Conservation (phyloP, 2,888 invertebrate species). For the Hirtodrosophila confusa region DNA sequence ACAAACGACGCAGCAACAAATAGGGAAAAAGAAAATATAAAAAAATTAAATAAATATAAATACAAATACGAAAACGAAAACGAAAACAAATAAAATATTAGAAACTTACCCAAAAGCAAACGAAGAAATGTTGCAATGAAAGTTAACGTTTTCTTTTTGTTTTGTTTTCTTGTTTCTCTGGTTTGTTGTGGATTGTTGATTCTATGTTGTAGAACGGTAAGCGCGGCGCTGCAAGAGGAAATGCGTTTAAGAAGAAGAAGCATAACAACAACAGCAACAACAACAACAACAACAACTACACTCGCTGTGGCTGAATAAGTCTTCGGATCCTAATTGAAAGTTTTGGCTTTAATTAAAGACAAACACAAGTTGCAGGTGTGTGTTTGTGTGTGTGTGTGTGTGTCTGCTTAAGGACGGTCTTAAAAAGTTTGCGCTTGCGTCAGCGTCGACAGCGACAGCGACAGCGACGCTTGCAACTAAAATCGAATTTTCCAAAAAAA, state of each 20-base stretch:
- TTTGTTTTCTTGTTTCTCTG: constrained; percentile 7
- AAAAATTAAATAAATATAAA: constrained; percentile 1
- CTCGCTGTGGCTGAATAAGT: too few species aligned
- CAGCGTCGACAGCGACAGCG: constrained; percentile 39
- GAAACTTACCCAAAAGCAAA: constrained; percentile 46
- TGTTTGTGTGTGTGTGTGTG: constrained; percentile 3
- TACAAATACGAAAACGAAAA: neutral
- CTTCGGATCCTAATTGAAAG: constrained; percentile 26
- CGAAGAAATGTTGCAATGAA: constrained; percentile 41
- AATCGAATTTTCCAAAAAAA: constrained; percentile 53
- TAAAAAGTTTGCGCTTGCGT: constrained; percentile 43
- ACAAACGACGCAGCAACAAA: constrained; percentile 29
- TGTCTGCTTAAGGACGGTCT: constrained; percentile 13
- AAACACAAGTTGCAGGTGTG: constrained; percentile 1
- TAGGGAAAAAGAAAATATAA: constrained; percentile 20
- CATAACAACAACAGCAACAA: neutral
- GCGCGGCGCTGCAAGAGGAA: constrained; percentile 36
- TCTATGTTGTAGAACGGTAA: constrained; percentile 18
- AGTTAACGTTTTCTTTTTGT: constrained; percentile 20
- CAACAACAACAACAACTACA: neutral
- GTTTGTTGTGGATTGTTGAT: constrained; percentile 14
- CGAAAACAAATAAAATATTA: constrained; percentile 9
- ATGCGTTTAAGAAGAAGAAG: constrained; percentile 7
- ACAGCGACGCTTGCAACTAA: constrained; percentile 38
- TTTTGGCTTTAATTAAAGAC: constrained; percentile 30